phyloP scores from a whole-genome alignment of 2,113 vertebrate species.

The Mus pahari region DNA sequence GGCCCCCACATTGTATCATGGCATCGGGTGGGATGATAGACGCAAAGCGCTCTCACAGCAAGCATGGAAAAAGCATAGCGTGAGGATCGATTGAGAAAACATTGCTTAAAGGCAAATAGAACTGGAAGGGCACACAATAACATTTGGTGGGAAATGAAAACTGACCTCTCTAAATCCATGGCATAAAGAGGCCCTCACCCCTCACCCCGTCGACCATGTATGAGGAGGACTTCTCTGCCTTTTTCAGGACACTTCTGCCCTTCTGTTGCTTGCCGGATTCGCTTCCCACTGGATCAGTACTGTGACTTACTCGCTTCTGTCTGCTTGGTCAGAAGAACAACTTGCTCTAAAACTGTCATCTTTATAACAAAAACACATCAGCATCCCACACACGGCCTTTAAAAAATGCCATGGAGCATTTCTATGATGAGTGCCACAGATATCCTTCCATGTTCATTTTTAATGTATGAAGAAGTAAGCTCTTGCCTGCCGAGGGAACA shows the following conservation, averaged over 20 bases:
- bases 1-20: background rate
- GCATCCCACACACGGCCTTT: constrained; percentile 80
- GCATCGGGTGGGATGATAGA: background rate
- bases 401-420: constrained; percentile 85
- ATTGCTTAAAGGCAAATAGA: background rate
- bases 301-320: constrained; percentile 77
- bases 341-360: constrained; percentile 88
- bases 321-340: constrained; percentile 85
- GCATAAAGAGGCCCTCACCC: background rate
- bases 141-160: background rate
- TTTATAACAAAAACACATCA: constrained; percentile 86
- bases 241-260: constrained; percentile 62
- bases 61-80: background rate
- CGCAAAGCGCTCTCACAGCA: background rate
- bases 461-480: constrained; percentile 68
- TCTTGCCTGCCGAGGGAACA: constrained; percentile 43
- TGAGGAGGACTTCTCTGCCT: background rate
- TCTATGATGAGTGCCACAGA: constrained; percentile 84
- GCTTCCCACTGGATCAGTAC: constrained; percentile 61
- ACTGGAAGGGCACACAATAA: background rate
- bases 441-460: constrained; percentile 85
- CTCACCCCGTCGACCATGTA: fast-evolving
- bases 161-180: background rate
- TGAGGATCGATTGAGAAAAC: background rate
- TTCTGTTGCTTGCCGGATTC: constrained; percentile 74